These are phyloP conservation scores for Ametastegia equiseti DNA, from an alignment of 2,888 invertebrate genomes.

Conservation along the genomic window DNA sequence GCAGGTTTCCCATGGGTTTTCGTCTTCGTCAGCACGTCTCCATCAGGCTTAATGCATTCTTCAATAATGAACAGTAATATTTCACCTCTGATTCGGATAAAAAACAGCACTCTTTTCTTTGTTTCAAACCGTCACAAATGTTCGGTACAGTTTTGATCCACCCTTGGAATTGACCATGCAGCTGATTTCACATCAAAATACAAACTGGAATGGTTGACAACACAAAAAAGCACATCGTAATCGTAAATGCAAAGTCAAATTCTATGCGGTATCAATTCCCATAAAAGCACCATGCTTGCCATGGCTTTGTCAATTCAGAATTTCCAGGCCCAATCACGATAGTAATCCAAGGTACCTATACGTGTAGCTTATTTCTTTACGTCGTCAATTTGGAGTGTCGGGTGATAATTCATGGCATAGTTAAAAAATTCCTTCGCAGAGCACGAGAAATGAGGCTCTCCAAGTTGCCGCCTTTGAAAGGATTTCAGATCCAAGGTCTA, in stretches of 20 bases:
- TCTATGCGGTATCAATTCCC: background rate
- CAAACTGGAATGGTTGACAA: no score
- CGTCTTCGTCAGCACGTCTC: background rate
- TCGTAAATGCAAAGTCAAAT: no score
- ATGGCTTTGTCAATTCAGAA: background rate
- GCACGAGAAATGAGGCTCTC: background rate
- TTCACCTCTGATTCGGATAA: background rate
- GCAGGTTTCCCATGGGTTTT: background rate
- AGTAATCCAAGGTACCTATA: no score
- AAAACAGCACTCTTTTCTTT: background rate
- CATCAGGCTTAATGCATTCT: background rate
- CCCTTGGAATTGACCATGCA: background rate
- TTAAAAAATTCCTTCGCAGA: background rate
- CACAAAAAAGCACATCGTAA: background rate
- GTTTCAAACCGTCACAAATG: background rate
- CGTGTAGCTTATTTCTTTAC: background rate
- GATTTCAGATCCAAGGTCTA: no score
- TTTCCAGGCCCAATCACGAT: background rate
- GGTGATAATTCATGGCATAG: background rate
- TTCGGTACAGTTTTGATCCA: background rate
- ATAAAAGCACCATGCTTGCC: background rate
- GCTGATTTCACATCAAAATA: background rate
- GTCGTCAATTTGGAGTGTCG: background rate
- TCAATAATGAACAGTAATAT: slow-evolving; percentile 18
- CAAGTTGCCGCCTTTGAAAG: background rate